Evolutionary conservation across 2,888 invertebrate genomes (phyloP), one percentile per base, ranked within the genome.

Genomic region (Petrophora chlorosata): DNA sequence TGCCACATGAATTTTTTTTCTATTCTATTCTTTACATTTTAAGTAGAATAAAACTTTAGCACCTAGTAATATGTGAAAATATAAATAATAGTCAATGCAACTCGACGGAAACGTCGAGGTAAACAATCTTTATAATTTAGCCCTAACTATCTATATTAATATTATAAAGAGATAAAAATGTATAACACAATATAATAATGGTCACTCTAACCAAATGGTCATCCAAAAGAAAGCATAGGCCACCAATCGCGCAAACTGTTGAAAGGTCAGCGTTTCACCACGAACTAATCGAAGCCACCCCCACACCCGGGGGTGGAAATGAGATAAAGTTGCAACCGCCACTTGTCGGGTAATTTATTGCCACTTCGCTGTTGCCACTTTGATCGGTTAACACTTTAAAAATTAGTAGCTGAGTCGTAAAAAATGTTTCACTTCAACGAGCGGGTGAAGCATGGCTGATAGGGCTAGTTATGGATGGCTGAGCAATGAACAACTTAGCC

Each of bases 281-380:
- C 28, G 13, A 29, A 50, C 48, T 47, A 52, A 53, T 49, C 59
- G 61, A 53, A 46, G 59, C 65, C 63, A 64, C 65, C 4, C 36
- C 59, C 72, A 5, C 29, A 17, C 14, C 19, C 13, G 17, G 65
- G 65, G 53, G 57, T 73, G 73, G 74, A 76, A 80, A 78, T 68
- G 67, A 75, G 79, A 82, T 81, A 82, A 81, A 81, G 70, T 79
- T 72, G 49, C 43, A 39, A 39, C 72, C 70, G 38, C 54, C 52
- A 60, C 57, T 62, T 61, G 67, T 55, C 61, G 61, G 73, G 67
- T 79, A 77, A 79, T 82, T 78, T 79, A 80, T 70, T 67, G 63
- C 63, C 64, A 55, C 47, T 39, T 42, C 30, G 15, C 13, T 39
- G 47, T 36, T 50, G 43, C 29, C 43, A 44, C 28, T 44, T 38